These are phyloP conservation scores for Panagrolaimus sp. DNA, from an alignment of 1,140 invertebrate genomes.

Conservation along the genomic window DNA sequence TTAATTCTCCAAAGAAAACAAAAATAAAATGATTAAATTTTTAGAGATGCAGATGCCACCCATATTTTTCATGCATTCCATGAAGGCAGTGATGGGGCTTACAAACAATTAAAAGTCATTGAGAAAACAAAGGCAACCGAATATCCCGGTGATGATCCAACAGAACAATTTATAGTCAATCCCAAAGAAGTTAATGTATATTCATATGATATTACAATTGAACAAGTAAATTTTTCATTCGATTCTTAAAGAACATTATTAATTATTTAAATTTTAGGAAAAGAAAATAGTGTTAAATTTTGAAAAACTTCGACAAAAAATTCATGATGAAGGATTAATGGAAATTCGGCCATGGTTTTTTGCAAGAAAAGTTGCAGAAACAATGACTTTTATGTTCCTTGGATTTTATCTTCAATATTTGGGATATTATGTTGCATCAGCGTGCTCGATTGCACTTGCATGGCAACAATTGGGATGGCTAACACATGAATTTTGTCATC, in stretches of 20 bases:
- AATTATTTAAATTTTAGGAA: conserved; percentile 44
- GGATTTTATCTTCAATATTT: conserved; percentile 52
- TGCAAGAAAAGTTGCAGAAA: conserved; percentile 40
- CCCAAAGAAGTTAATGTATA: conserved; percentile 33
- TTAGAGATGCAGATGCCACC: conserved; percentile 56
- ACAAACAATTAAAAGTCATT: conserved; percentile 50
- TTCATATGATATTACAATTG: conserved; percentile 50
- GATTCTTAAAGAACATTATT: neutral
- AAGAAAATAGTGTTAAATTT: conserved; percentile 56
- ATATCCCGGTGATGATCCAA: conserved; percentile 27
- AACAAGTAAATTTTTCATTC: conserved; percentile 39
- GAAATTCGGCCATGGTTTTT: conserved; percentile 40
- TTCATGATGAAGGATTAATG: conserved; percentile 54
- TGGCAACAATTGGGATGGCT: conserved; percentile 59
- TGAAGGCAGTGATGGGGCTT: conserved; percentile 45
- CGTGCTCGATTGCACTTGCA: conserved; percentile 46
- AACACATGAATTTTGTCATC: conserved; percentile 57
- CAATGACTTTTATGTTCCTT: conserved; percentile 35
- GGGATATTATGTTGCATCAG: conserved; percentile 51
- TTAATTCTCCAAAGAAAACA: no score
- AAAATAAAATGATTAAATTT: no score
- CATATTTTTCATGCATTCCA: conserved; percentile 59
- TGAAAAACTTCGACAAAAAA: conserved; percentile 48
- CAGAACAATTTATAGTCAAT: conserved; percentile 19
- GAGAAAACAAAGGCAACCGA: conserved; percentile 36